Conservation (phyloP, 2,113 vertebrate genomes). For the Passer domesticus region DNA sequence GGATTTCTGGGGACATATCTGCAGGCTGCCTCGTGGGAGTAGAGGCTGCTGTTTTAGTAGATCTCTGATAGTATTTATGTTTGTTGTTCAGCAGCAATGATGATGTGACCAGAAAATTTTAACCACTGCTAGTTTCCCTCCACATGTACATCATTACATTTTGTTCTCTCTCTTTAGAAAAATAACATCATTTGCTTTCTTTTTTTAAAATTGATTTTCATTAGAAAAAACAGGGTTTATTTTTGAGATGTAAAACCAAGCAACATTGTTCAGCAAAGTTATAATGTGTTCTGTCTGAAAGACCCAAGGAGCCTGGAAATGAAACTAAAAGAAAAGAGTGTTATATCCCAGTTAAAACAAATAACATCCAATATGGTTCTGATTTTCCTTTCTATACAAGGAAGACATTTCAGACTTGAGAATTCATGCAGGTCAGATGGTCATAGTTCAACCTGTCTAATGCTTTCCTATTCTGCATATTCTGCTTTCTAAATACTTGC, state of each 20-base stretch:
- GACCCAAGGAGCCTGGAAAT: neutral
- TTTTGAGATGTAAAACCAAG: neutral
- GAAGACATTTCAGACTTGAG: neutral
- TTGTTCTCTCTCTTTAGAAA: neutral
- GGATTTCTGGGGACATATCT: slow-evolving; percentile 7
- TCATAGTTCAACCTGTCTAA: neutral
- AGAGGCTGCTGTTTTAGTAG: neutral
- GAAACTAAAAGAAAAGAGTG: neutral
- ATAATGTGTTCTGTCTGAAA: neutral
- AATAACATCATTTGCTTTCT: neutral
- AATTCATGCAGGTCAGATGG: neutral
- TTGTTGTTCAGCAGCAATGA: neutral
- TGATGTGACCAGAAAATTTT: slow-evolving; percentile 18
- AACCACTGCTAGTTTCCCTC: neutral
- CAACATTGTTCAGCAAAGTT: neutral
- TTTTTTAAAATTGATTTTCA: neutral
- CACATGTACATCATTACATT: neutral
- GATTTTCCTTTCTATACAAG: neutral
- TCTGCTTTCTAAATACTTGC: neutral
- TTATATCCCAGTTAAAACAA: neutral
- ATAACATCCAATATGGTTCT: neutral
- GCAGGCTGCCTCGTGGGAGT: neutral
- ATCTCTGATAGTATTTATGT: neutral
- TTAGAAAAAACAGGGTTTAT: neutral
- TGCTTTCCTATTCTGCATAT: neutral